These are phyloP conservation scores for Merluccius polli DNA, from an alignment of 2,797 vertebrate genomes.

Conservation along the genomic window DNA sequence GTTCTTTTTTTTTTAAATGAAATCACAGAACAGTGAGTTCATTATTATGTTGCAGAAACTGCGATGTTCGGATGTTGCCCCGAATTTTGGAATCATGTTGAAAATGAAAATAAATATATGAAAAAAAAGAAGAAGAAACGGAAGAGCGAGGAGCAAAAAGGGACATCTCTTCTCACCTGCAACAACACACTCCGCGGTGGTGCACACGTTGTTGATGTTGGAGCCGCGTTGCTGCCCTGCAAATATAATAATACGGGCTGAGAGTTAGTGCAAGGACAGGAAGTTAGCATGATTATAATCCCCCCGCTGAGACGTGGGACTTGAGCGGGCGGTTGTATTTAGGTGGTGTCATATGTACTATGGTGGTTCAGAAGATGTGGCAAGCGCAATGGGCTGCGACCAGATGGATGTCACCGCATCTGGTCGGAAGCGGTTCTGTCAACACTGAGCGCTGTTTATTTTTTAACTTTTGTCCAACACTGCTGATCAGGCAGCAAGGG, in stretches of 20 bases:
- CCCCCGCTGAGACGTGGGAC: slow-evolving; percentile 13
- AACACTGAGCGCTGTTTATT: slow-evolving; percentile 41
- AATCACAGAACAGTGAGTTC: slow-evolving; percentile 6
- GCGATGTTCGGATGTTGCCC: background rate
- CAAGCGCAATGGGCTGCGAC: background rate
- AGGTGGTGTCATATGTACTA: background rate
- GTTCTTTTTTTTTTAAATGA: background rate
- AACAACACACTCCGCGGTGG: slow-evolving; percentile 84
- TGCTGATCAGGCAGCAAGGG: slow-evolving; percentile 56
- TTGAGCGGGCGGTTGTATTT: background rate
- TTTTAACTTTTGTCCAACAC: slow-evolving; percentile 51
- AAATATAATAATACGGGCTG: slow-evolving; percentile 31
- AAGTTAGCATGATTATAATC: slow-evolving; percentile 17
- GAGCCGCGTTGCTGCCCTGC: slow-evolving; percentile 68
- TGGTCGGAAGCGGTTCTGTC: slow-evolving; percentile 42
- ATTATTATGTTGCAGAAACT: background rate
- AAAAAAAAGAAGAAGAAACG: slow-evolving; percentile 12
- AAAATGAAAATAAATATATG: background rate
- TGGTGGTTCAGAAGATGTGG: slow-evolving; percentile 8
- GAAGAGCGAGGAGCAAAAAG: background rate
- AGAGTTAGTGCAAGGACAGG: slow-evolving; percentile 25
- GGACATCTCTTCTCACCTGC: slow-evolving; percentile 75
- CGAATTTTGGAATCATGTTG: background rate
- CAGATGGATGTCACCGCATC: slow-evolving; percentile 2
- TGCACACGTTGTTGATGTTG: slow-evolving; percentile 70